These are phyloP conservation scores for Corticium candelabrum DNA, from an alignment of 37 sponge, comb jelly and placozoan genomes.

Conservation along the genomic window DNA sequence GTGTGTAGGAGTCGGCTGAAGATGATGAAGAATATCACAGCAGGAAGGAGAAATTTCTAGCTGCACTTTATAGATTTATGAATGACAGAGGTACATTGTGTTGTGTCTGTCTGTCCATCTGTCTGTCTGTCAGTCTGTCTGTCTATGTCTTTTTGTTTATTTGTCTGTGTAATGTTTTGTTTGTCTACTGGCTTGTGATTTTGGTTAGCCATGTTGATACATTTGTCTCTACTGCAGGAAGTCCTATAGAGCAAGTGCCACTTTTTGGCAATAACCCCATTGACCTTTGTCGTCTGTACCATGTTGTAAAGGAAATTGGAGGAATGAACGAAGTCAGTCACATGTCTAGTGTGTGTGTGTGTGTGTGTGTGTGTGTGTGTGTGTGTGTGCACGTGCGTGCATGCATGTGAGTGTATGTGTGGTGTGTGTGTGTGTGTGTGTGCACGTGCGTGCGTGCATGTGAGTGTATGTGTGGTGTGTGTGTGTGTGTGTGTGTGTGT, in stretches of 20 bases:
- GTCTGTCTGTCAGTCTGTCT: no score
- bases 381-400: not conserved
- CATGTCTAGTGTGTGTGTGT: not conserved
- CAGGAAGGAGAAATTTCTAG: not conserved
- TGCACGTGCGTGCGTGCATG: no score
- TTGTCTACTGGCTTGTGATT: no score
- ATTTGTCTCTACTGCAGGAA: constrained; percentile 28
- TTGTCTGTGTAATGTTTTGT: no score
- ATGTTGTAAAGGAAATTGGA: constrained; percentile 56
- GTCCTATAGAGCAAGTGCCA: constrained; percentile 40
- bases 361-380: not conserved
- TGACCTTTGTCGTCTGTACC: constrained; percentile 55
- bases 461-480: no score
- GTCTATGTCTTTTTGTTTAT: no score
- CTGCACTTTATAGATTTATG: not conserved
- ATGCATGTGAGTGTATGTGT: no score
- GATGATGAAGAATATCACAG: not conserved
- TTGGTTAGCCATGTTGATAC: no score
- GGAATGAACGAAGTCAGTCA: constrained; percentile 45
- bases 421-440: no score
- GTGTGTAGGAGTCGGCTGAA: no score
- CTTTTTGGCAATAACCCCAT: constrained; percentile 47
- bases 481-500: constrained; percentile 2
- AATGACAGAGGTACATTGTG: not conserved
- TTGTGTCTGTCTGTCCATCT: no score